phyloP scores from a whole-genome alignment of 2,797 vertebrate species.

The Hydrocynus forskahlii region DNA sequence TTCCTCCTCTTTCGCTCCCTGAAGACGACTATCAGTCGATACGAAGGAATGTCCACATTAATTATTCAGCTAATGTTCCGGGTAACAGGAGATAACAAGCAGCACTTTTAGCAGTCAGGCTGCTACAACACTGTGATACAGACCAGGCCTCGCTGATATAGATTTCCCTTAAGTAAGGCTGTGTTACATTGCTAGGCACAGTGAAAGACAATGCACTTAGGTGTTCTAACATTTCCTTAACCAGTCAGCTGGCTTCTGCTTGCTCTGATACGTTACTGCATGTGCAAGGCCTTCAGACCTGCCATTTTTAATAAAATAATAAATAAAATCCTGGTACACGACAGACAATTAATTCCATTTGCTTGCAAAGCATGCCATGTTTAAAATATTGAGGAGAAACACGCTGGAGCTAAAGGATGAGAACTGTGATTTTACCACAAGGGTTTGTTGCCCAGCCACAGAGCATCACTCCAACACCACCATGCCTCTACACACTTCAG shows the following conservation, averaged over 20 bases:
- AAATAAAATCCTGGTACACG: background rate
- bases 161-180: constrained; percentile 61
- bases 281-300: background rate
- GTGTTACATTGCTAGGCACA: constrained; percentile 52
- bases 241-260: background rate
- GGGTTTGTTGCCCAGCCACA: background rate
- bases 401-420: background rate
- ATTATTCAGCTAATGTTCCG: constrained; percentile 68
- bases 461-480: background rate
- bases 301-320: too few relatives aligned
- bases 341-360: background rate
- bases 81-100: constrained; percentile 70
- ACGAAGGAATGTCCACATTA: constrained; percentile 70
- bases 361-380: background rate
- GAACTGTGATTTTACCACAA: background rate
- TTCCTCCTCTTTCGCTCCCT: constrained; percentile 51
- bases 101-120: constrained; percentile 64
- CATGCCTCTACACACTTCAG: constrained; percentile 8
- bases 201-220: background rate
- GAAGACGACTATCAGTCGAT: constrained; percentile 52
- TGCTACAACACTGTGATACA: constrained; percentile 18
- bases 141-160: background rate
- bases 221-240: constrained; percentile 10
- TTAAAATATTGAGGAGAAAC: background rate
- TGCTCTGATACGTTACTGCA: background rate